phyloP scores from a whole-genome alignment of 2,888 invertebrate genomes.

The Pelosia muscerda region DNA sequence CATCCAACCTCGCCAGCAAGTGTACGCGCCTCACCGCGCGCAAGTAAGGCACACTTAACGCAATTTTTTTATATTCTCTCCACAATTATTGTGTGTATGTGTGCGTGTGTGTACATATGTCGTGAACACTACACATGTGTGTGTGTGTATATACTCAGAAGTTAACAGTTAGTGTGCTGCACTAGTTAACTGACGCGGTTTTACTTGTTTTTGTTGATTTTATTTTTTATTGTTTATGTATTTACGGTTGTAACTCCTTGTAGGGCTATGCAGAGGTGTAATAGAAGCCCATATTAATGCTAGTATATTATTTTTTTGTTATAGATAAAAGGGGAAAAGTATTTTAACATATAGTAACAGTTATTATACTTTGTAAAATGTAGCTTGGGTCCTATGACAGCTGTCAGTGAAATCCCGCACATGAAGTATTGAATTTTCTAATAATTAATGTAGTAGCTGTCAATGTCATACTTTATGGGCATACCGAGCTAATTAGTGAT shows the following conservation, averaged over 20 bases:
- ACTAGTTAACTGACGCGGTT: conserved; percentile 30
- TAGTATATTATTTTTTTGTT: background rate
- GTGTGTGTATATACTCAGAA: conserved; percentile 52
- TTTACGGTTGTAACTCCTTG: background rate
- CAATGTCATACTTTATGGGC: no score
- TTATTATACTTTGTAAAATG: no score
- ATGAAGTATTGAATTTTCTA: no score
- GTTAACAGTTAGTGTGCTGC: conserved; percentile 52
- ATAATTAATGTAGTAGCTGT: no score
- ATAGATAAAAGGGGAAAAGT: no score
- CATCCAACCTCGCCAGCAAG: conserved; percentile 41
- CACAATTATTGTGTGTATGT: conserved; percentile 74
- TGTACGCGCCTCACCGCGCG: conserved; percentile 71
- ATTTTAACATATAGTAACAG: no score
- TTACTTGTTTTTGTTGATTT: conserved; percentile 26
- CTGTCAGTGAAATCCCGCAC: no score
- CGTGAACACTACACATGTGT: conserved; percentile 40
- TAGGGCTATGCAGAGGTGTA: background rate
- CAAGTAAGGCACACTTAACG: conserved; percentile 85
- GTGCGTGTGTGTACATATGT: conserved; percentile 49
- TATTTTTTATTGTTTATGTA: background rate
- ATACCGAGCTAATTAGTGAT: no score
- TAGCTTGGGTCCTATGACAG: no score
- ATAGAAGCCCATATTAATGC: background rate
- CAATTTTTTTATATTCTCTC: conserved; percentile 82